Evolutionary conservation across 2,888 invertebrate species (phyloP).

Genomic region (Dryobota labecula): DNA sequence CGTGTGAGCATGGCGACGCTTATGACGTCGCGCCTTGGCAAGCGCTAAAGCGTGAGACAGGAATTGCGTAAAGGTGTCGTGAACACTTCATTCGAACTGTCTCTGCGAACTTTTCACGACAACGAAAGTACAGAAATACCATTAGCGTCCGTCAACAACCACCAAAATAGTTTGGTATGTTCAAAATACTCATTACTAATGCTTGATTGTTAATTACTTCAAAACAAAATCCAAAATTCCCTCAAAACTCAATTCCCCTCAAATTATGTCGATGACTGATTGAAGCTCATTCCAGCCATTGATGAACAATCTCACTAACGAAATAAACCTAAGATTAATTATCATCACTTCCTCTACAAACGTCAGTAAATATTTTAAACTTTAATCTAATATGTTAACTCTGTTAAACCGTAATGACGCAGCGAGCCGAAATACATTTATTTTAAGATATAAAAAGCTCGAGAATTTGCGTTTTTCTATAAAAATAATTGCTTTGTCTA

Average conservation of each 20-base stretch:
- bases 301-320: constrained; percentile 23
- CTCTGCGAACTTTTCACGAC: constrained; percentile 81
- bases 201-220: constrained; percentile 59
- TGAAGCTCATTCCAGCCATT: constrained; percentile 2
- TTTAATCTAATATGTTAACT: constrained; percentile 26
- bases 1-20: constrained; percentile 74
- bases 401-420: constrained; percentile 41
- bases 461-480: constrained; percentile 21
- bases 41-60: constrained; percentile 84
- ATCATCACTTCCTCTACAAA: constrained; percentile 35
- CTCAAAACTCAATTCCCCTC: constrained; percentile 8
- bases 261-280: not conserved
- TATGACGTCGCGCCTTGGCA: constrained; percentile 86
- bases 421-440: constrained; percentile 31
- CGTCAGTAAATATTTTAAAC: constrained; percentile 33
- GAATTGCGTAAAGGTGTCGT: constrained; percentile 89
- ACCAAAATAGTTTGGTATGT: constrained; percentile 76
- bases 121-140: constrained; percentile 85
- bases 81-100: constrained; percentile 83
- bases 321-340: constrained; percentile 44
- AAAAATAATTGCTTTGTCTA: constrained; percentile 49
- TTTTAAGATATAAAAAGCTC: constrained; percentile 28
- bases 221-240: constrained; percentile 25
- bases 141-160: constrained; percentile 83
- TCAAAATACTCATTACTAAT: constrained; percentile 72